Percentiles rank a stretch among this genome's conserved stretches.
Evolutionary conservation across 1,140 invertebrate species (phyloP).

Genomic region (Drosophila arizonae): DNA sequence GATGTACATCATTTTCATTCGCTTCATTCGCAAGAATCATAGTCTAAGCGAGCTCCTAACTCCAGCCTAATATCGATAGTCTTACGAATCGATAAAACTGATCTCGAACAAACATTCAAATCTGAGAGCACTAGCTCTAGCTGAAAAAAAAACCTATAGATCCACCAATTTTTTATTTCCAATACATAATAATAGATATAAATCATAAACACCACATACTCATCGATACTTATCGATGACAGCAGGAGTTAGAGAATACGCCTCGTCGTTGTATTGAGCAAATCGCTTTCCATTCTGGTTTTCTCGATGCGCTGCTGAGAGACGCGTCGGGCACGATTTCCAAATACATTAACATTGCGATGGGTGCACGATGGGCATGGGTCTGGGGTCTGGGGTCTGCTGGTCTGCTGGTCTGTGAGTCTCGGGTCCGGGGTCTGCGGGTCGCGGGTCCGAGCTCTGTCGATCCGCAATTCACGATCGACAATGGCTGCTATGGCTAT

Average conservation of each 20-base stretch:
- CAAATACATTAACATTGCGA: conserved; percentile 80
- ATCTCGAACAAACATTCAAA: too few relatives aligned
- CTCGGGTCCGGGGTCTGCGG: conserved; percentile 25
- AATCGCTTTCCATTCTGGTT: conserved; percentile 60
- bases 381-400: conserved; percentile 1
- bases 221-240: conserved; percentile 1
- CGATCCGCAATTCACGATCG: conserved; percentile 42
- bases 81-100: too few relatives aligned
- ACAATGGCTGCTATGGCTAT: conserved; percentile 24
- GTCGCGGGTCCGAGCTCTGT: conserved; percentile 6
- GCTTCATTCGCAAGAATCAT: too few relatives aligned
- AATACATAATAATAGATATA: too few relatives aligned
- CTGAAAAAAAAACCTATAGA: too few relatives aligned
- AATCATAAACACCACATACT: too few relatives aligned
- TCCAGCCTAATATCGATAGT: too few relatives aligned
- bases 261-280: conserved; percentile 14
- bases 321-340: conserved; percentile 69
- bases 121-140: too few relatives aligned
- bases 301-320: conserved; percentile 50
- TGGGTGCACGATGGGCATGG: conserved; percentile 63
- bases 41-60: too few relatives aligned
- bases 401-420: conserved; percentile 6
- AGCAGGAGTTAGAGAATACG: conserved; percentile 27
- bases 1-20: too few relatives aligned
- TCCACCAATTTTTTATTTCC: too few relatives aligned